Evolutionary conservation across 2,113 vertebrate genomes (phyloP), one percentile per base, ranked within the genome.

Genomic region (Theristicus caerulescens): DNA sequence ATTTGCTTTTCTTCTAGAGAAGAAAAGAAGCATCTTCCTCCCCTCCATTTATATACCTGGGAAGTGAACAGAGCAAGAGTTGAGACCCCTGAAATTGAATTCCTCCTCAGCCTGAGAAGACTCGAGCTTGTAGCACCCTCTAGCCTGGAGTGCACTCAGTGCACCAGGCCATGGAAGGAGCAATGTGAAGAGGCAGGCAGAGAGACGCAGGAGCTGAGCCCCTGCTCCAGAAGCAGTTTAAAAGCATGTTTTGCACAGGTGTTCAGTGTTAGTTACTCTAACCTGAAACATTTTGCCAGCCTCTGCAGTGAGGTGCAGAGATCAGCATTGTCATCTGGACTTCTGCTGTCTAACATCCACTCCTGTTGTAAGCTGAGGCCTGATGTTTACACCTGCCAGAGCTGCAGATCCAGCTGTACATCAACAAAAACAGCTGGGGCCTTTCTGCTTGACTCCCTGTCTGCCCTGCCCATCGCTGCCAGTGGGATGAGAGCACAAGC

Each of bases 101-200:
- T 64, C 25, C 47, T 76, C 38, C 67, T 46, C 42, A 74, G 31
- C 2, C 20, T 40, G 46, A 15, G 59, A 74, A 91, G 69, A 25
- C 40, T 42, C 0, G 0, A 83, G 55, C 32, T 54, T 65, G 44
- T 7, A 92, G 65, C 70, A 94, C 70, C 85, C 82, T 92, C 88
- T 90, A 76, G 38, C 61, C 57, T 0, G 0, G 73, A 13, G 22
- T 18, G 4, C 0, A 0, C 17, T 76, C 26, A 44, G 15, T 57
- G 52, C 38, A 40, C 10, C 54, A 73, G 15, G 13, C 36, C 86
- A 34, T 0, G 1, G 42, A 29, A 2, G 4, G 19, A 74, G 26
- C 20, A n/a, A 8, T 0, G 19, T 0, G 1, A 13, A 31, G 22
- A 58, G 46, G 22, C 27, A 59, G 49, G 29, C 49, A 47, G 54